Evolutionary conservation across 2,113 vertebrate species (phyloP), one percentile per base, ranked within the genome.

Genomic region (Octodon degus): DNA sequence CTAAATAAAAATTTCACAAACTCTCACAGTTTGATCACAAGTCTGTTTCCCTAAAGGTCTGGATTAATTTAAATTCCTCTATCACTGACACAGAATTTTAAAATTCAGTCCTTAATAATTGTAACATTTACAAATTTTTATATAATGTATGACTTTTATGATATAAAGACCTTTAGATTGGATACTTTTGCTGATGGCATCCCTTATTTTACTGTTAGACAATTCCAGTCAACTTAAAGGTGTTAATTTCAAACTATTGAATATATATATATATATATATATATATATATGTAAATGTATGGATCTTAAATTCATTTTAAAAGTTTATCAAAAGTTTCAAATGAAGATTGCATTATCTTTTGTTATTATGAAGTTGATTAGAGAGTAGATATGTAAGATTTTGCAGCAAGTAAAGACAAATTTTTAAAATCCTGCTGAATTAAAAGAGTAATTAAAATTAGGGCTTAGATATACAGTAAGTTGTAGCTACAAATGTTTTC

Each of bases 341-440:
- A 3, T 58, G 77, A 89, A 95, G 6, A 24, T 22, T 27, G 2
- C 7, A 68, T 68, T 43, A 9, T 47, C 2, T 93, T 87, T 70
- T 84, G 27, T 85, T 67, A 72, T 80, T 81, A 19, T 81, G 55
- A 95, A 91, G 72, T 65, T 88, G 87, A 84, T 79, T 83, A 63
- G 53, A 65, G 11, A 17, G 4, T 22, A 5, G 4, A 47, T 47
- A 11, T 7, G 2, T 2, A 40, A 34, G 22, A 0, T 16, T 19
- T 37, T 70, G n/a, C 40, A 76, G 30, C 16, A 43, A 22, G 1
- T 81, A 85, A 86, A 11, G 50, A 34, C 79, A 27, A 86, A 70
- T 89, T 84, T 65, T 65, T 1, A 80, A 89, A 91, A 67, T 53
- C 11, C 2, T 37, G 19, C 37, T 79, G 30, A 86, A 86, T 83